Base-by-base conservation (phyloP, 2,113 vertebrate genomes). In the Mirounga angustirostris region DNA sequence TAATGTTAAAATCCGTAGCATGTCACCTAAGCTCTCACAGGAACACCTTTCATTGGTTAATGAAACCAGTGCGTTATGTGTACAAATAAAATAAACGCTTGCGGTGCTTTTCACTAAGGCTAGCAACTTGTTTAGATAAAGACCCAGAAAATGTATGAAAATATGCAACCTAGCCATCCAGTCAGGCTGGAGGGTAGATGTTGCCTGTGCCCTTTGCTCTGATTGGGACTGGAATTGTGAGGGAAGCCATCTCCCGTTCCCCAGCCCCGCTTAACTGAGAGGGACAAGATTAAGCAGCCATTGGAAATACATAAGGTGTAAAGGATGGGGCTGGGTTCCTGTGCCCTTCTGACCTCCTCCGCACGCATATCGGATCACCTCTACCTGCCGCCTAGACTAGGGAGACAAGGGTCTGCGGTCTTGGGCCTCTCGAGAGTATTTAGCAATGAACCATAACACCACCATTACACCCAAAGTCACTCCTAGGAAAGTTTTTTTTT, bases 11-110 rank as follows among this genome's bases (percentile, higher is more conserved):
- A 36, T 18, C 58, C 43, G 74, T 85, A 86, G 36, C 67, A 28
- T 43, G 15, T 43, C 65, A 43, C 40, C 50, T 80, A 24, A 81
- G 30, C 46, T 74, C 54, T 61, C 50, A 24, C 0, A 79, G 63
- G 74, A 89, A 58, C 81, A 88, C 63, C 59, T 89, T 63, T 71
- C 59, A 22, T 21, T 22, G 14, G 50, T 67, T 85, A 84, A 85
- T 19, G 69, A 76, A 90, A 54, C 24, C 67, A 21, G 4, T 58
- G 43, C 30, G 24, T n/a, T 71, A 11, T 13, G 4, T 81, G 56
- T 15, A 58, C 67, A 97, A 71, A 76, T 61, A n/a, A 46, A 40
- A 78, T 59, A 36, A 52, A 46, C 52, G 74, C 9, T 36, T 91
- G 58, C 0, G 11, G 46, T 61, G 73, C 28, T 80, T 89, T 87